Conservation (phyloP, 2,113 vertebrate genomes). For the Donacobius atricapilla region DNA sequence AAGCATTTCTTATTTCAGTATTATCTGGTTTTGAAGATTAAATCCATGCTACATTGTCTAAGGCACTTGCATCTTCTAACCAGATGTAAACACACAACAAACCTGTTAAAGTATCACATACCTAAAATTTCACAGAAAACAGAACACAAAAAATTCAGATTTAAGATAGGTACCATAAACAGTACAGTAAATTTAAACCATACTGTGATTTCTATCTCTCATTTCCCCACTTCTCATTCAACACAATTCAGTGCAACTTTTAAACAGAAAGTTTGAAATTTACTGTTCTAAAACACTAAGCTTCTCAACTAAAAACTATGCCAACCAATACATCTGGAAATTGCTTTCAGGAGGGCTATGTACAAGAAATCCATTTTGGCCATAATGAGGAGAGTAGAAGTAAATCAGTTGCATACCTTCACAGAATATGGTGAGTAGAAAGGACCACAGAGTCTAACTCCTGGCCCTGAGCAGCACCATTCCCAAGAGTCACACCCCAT, state of each 20-base stretch:
- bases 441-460: neutral
- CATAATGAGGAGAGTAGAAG: neutral
- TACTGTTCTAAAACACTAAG: neutral
- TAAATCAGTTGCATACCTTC: neutral
- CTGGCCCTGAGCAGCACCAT: neutral
- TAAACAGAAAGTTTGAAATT: neutral
- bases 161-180: neutral
- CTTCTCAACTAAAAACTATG: neutral
- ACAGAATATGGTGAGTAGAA: neutral
- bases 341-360: neutral
- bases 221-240: neutral
- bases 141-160: neutral
- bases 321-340: neutral
- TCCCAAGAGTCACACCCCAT: neutral
- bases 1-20: neutral
- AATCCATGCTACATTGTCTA: neutral
- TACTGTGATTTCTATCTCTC: neutral
- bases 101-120: neutral
- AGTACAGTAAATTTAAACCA: neutral
- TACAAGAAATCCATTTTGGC: neutral
- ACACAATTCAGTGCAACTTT: neutral
- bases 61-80: neutral
- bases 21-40: neutral
- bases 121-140: neutral
- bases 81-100: neutral